Conservation (phyloP, 2,113 vertebrate genomes). For the Hymenochirus boettgeri region DNA sequence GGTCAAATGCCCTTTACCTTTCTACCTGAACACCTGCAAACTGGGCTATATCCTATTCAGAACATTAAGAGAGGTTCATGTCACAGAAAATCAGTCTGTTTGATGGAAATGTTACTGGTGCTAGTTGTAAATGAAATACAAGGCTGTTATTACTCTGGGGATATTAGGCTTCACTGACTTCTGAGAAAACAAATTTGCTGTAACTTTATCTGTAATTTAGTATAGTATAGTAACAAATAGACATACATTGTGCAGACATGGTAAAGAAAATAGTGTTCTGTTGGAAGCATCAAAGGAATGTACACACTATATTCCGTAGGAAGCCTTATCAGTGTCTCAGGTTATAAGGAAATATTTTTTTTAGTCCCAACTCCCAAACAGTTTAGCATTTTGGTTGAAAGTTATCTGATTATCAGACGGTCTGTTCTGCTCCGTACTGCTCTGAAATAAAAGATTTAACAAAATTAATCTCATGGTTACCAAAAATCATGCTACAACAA, state of each 20-base stretch:
- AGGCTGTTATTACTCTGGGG: conserved; percentile 85
- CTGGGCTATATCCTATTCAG: conserved; percentile 66
- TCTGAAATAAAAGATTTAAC: too few species aligned
- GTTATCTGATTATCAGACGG: conserved; percentile 27
- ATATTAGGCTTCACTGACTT: conserved; percentile 87
- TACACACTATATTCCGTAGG: conserved; percentile 80
- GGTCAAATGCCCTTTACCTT: conserved; percentile 72
- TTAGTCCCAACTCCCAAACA: conserved; percentile 72
- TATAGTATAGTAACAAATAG: conserved; percentile 85
- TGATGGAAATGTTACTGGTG: conserved; percentile 72
- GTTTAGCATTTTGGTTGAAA: conserved; percentile 76
- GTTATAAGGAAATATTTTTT: conserved; percentile 71
- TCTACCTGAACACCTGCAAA: conserved; percentile 84
- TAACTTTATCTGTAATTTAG: conserved; percentile 98
- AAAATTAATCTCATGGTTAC: too few species aligned
- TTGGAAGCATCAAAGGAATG: conserved; percentile 76
- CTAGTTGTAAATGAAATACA: conserved; percentile 79
- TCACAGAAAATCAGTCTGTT: conserved; percentile 74
- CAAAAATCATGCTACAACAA: too few species aligned
- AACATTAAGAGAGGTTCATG: conserved; percentile 74
- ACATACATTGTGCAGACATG: conserved; percentile 76
- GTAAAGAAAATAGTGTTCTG: conserved; percentile 76
- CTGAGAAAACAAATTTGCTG: conserved; percentile 99
- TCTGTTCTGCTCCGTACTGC: conserved; percentile 32
- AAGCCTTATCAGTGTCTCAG: conserved; percentile 72